Evolutionary conservation across 1,140 invertebrate genomes (phyloP).

Genomic region (Aphidius ervi): DNA sequence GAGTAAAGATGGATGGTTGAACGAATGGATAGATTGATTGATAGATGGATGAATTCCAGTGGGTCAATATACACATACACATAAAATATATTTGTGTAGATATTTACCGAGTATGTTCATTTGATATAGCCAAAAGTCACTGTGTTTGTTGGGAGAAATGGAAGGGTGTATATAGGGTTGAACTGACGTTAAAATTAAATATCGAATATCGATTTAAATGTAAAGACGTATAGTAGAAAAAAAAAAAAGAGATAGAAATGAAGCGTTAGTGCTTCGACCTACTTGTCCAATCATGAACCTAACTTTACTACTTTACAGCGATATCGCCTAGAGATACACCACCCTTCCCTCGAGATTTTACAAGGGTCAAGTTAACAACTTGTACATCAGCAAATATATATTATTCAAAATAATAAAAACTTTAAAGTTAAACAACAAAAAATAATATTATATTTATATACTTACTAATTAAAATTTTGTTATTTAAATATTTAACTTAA

Average conservation of each 20-base stretch:
- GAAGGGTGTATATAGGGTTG: not conserved
- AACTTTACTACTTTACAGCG: constrained; percentile 10
- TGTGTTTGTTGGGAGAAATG: constrained; percentile 16
- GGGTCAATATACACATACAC: not conserved
- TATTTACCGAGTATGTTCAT: not conserved
- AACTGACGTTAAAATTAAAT: constrained; percentile 35
- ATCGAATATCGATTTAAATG: constrained; percentile 36
- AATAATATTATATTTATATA: no score
- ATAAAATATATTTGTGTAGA: not conserved
- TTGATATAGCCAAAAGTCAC: constrained; percentile 18
- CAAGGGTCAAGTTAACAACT: constrained; percentile 10
- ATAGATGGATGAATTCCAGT: no score
- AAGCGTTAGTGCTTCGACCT: constrained; percentile 24
- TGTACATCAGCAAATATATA: constrained; percentile 1
- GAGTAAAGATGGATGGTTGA: not conserved
- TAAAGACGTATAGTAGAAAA: not conserved
- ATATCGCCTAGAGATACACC: constrained; percentile 14
- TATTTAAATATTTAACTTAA: no score
- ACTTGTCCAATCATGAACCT: constrained; percentile 32
- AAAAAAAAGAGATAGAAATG: not conserved
- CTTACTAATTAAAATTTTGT: no score
- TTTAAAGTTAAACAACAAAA: no score
- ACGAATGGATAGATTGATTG: not conserved
- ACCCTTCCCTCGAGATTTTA: not conserved
- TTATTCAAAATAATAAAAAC: not conserved